A percentile compares a stretch with the other conserved stretches of the same genome.
Conservation (phyloP, 2,113 vertebrate species). For the Corydoras maculifer region DNA sequence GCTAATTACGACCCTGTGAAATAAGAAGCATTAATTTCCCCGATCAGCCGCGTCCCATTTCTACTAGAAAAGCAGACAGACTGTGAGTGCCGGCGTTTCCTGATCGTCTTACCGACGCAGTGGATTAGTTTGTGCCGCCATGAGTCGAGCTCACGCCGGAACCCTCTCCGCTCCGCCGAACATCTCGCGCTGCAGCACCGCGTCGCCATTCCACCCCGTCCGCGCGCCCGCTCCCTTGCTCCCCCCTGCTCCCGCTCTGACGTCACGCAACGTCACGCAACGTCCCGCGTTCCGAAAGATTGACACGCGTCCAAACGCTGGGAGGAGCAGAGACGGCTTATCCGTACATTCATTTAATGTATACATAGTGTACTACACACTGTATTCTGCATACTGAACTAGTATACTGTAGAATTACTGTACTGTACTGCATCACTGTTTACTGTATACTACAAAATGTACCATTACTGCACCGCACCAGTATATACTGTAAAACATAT, state of each 20-base stretch:
- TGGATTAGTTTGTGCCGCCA: conserved; percentile 94
- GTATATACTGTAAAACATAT: too few relatives aligned
- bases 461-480: too few relatives aligned
- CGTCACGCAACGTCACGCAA: conserved; percentile 73
- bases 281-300: conserved; percentile 3
- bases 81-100: too few relatives aligned
- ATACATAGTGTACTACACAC: too few relatives aligned
- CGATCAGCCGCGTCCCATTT: background rate
- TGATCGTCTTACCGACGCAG: conserved; percentile 82
- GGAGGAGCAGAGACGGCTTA: too few relatives aligned
- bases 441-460: too few relatives aligned
- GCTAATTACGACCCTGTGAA: too few relatives aligned
- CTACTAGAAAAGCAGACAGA: too few relatives aligned
- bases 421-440: too few relatives aligned
- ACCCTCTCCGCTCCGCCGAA: conserved; percentile 89
- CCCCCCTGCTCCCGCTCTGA: conserved; percentile 63
- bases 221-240: conserved; percentile 38
- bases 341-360: too few relatives aligned
- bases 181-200: conserved; percentile 90
- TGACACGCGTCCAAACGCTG: conserved; percentile 5
- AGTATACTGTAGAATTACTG: too few relatives aligned
- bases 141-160: conserved; percentile 95
- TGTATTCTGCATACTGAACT: too few relatives aligned
- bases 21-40: conserved; percentile 1
- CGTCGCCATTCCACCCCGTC: conserved; percentile 82